These are phyloP conservation scores for Lethocerus indicus DNA, from an alignment of 1,140 invertebrate species.

Conservation along the genomic window DNA sequence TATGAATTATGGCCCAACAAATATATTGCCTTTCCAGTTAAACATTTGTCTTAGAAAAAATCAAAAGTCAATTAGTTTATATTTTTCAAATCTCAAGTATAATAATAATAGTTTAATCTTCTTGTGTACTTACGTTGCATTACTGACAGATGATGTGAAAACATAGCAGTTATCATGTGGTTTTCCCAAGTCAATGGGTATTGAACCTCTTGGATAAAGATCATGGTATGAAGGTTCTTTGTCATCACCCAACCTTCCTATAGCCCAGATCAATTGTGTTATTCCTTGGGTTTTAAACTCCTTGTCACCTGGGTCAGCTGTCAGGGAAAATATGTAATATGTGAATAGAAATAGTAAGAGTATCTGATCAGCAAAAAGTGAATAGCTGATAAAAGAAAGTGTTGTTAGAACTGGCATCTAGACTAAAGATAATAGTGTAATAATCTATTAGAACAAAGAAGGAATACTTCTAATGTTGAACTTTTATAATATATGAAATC, in stretches of 20 bases:
- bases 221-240: slow-evolving; percentile 73
- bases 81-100: no score
- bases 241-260: slow-evolving; percentile 59
- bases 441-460: background rate
- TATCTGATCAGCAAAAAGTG: no score
- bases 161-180: slow-evolving; percentile 45
- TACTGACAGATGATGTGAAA: slow-evolving; percentile 35
- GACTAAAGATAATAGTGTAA: background rate
- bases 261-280: slow-evolving; percentile 65
- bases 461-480: background rate
- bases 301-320: slow-evolving; percentile 63
- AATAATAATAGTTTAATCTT: no score
- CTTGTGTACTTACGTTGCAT: slow-evolving; percentile 21
- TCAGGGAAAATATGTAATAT: slow-evolving; percentile 3
- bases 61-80: no score
- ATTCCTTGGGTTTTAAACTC: slow-evolving; percentile 45
- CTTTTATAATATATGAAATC: no score
- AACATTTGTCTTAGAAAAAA: no score
- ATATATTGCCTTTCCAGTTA: no score
- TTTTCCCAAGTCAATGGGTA: slow-evolving; percentile 45
- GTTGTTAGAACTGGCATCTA: no score
- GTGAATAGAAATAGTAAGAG: no score
- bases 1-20: no score
- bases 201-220: slow-evolving; percentile 50
- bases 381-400: no score